phyloP scores from a whole-genome alignment of 2,797 vertebrate species.

The Spinibarbus caldwelli region DNA sequence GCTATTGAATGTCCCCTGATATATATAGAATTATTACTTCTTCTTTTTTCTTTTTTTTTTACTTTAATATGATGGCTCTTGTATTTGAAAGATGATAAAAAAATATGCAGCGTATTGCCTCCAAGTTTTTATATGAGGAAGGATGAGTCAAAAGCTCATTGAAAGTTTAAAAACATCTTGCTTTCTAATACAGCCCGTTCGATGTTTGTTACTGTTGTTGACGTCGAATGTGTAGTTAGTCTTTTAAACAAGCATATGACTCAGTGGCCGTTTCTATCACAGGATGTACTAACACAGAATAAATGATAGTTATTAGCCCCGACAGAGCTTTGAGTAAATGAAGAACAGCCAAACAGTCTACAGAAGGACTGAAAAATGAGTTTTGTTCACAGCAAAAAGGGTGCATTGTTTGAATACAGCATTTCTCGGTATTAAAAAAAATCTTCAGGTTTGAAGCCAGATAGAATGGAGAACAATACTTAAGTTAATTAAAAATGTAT shows the following conservation, averaged over 20 bases:
- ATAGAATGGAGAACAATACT: neutral
- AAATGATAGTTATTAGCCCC: constrained; percentile 30
- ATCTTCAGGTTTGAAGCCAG: neutral
- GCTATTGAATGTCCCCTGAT: neutral
- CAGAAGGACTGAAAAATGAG: neutral
- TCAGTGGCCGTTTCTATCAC: constrained; percentile 26
- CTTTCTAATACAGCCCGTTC: neutral
- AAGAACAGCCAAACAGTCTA: neutral
- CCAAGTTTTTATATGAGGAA: neutral
- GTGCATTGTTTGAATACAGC: neutral
- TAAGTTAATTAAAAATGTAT: neutral
- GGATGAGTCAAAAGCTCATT: constrained; percentile 16
- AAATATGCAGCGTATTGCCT: neutral
- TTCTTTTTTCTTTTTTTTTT: no score
- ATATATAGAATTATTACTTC: neutral
- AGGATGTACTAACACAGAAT: constrained; percentile 13
- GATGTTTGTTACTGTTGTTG: constrained; percentile 14
- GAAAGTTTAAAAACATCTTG: constrained; percentile 25
- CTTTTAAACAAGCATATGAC: constrained; percentile 27
- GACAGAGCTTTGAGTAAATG: neutral
- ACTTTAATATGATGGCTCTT: neutral
- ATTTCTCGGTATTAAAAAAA: neutral
- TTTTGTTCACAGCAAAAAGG: neutral
- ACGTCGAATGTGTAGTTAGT: constrained; percentile 7
- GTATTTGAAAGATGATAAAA: neutral